Conservation (phyloP, 92 coral and sea anemone species). For the Plumapathes pennacea region DNA sequence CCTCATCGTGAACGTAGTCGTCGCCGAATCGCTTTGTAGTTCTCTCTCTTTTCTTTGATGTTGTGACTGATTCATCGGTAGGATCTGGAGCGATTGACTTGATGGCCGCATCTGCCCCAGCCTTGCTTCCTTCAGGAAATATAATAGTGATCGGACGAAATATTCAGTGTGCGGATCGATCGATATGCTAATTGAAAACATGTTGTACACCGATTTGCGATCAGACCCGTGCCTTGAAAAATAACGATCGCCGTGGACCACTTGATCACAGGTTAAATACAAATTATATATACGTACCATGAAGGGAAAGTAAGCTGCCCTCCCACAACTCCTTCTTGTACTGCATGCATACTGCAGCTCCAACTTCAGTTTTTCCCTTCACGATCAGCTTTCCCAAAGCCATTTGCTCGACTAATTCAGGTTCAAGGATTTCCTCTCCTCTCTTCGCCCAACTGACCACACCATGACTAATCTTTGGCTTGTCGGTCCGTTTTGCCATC, state of each 20-base stretch:
- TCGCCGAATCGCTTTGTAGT: too few species aligned
- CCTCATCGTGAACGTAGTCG: too few species aligned
- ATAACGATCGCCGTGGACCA: too few species aligned
- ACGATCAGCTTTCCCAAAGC: constrained; percentile 1
- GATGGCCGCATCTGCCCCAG: constrained; percentile 10
- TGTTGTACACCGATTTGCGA: too few species aligned
- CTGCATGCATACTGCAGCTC: constrained; percentile 24
- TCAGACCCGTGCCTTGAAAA: too few species aligned
- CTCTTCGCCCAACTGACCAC: constrained; percentile 34
- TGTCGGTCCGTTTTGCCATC: too few species aligned
- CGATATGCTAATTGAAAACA: too few species aligned
- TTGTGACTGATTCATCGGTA: too few species aligned
- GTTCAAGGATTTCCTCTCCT: constrained; percentile 19
- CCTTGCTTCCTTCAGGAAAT: constrained; percentile 10
- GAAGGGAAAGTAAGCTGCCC: constrained; percentile 21
- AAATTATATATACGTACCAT: constrained; percentile 30
- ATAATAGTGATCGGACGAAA: too few species aligned
- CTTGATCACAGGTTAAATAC: too few species aligned
- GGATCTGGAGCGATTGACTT: constrained; percentile 8
- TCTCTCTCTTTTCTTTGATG: too few species aligned
- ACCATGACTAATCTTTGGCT: constrained; percentile 16
- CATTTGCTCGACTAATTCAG: constrained; percentile 30
- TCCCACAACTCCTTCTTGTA: constrained; percentile 29
- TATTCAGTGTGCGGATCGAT: too few species aligned
- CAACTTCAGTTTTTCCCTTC: constrained; percentile 11